A percentile compares a stretch with the other conserved stretches of the same genome.
phyloP scores from a whole-genome alignment of 2,797 vertebrate genomes.

The Ispidina lecontei region DNA sequence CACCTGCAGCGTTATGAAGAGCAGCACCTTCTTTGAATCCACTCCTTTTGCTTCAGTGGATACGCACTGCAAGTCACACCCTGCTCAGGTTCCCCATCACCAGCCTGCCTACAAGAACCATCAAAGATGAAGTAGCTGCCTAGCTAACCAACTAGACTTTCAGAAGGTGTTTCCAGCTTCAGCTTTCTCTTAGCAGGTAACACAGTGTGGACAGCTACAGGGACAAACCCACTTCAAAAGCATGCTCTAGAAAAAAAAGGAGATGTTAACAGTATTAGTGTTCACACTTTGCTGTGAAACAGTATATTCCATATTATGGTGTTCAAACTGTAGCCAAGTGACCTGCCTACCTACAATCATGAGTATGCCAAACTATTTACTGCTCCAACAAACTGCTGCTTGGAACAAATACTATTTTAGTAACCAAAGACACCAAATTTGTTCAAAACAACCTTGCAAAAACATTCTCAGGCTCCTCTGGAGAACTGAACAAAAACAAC shows the following conservation, averaged over 20 bases:
- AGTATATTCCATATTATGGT: background rate
- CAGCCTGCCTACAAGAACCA: background rate
- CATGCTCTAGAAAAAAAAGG: background rate
- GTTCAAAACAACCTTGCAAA: constrained; percentile 29
- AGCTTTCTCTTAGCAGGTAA: background rate
- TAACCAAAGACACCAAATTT: background rate
- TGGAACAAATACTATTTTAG: constrained; percentile 35
- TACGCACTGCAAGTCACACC: background rate
- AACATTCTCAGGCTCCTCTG: background rate
- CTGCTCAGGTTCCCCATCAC: background rate
- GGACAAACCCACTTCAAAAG: background rate
- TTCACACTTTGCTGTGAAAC: background rate
- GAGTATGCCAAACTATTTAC: background rate
- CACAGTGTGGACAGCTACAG: background rate
- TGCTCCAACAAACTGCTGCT: background rate
- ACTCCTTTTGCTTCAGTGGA: background rate
- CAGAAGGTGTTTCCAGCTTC: background rate
- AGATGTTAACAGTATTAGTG: background rate
- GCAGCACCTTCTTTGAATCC: background rate
- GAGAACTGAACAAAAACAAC: constrained; percentile 23
- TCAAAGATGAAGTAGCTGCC: background rate
- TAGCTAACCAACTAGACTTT: background rate
- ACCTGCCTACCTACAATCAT: too few relatives aligned
- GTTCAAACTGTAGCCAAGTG: background rate
- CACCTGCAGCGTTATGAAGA: background rate